Conservation (phyloP, 2,888 invertebrate genomes). For the Rhimphoctona megacephalus region DNA sequence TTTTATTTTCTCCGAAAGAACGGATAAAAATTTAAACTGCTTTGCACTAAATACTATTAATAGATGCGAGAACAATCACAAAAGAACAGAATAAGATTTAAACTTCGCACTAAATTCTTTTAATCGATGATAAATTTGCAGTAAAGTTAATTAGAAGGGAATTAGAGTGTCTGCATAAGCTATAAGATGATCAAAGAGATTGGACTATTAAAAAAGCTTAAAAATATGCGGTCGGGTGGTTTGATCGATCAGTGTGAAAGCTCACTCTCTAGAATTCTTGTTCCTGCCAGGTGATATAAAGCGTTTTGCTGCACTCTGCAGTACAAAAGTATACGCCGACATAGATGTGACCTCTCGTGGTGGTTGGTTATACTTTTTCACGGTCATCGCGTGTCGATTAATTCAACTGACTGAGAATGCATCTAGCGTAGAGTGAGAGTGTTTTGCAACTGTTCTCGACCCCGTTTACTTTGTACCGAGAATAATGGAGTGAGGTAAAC, state of each 20-base stretch:
- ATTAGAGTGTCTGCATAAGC: not conserved
- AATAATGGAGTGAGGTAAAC: conserved; percentile 12
- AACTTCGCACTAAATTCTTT: not conserved
- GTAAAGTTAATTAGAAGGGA: not conserved
- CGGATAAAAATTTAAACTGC: too few relatives aligned
- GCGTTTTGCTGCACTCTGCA: conserved; percentile 32
- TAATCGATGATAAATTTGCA: not conserved
- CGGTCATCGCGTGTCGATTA: conserved; percentile 69
- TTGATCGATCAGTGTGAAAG: conserved; percentile 47
- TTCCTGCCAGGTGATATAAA: conserved; percentile 35
- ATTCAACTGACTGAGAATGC: conserved; percentile 45
- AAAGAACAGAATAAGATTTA: too few relatives aligned
- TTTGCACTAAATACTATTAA: too few relatives aligned
- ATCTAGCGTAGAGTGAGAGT: not conserved
- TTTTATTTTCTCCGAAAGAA: too few relatives aligned
- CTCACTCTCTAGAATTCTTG: conserved; percentile 30
- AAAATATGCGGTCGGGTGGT: not conserved
- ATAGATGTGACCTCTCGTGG: conserved; percentile 58
- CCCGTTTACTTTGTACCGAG: conserved; percentile 12
- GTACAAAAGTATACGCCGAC: conserved; percentile 17
- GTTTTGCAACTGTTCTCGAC: conserved; percentile 46
- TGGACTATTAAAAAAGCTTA: not conserved
- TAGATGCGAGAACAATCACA: too few relatives aligned
- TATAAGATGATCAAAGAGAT: not conserved
- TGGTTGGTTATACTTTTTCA: conserved; percentile 54